Evolutionary conservation across 1,140 invertebrate species (phyloP), one percentile per base, ranked within the genome.

Genomic region (Cepaea nemoralis): DNA sequence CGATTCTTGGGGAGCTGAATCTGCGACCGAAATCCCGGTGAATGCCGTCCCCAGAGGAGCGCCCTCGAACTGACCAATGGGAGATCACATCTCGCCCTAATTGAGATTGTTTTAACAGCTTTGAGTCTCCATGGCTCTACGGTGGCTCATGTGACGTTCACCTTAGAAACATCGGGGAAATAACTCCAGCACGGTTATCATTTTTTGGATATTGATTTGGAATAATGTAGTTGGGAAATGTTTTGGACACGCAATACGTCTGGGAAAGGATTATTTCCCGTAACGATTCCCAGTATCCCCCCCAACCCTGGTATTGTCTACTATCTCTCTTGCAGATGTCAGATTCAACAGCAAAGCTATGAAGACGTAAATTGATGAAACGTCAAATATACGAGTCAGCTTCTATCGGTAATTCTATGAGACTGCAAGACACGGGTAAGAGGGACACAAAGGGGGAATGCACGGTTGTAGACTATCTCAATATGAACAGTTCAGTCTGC

Each of bases 21-120:
- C 71, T 74, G 27, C 71, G 42, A 74, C 71, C 27, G 40, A 74
- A 74, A 74, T 74, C 71, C 71, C 71, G 71, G 71, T 50, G 71
- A 74, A 45, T 74, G 42, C 48, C 71, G n/a, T 48, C 71, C 71
- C 71, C 2, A 14, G 71, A 45, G 71, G 31, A 0, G n/a, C n/a
- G 71, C 71, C 71, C 42, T 48, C 40, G 71, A 42, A 45, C 42
- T 74, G 71, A 42, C 71, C 71, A 48, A 48, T 48, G 71, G 71
- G 71, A 74, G 40, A 45, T 45, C 71, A 33, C 71, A 45, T 74
- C 71, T 74, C 71, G 42, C 19, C 71, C 40, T 74, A 74, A 74
- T 74, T 39, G 71, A 74, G 71, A 74, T 74, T 74, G 71, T 74
- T 74, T 33, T 33, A 74, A 48, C 71, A 48, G 71, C 40, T 74